These are phyloP conservation scores for Eulithis prunata DNA, from an alignment of 2,888 invertebrate species.

Conservation along the genomic window DNA sequence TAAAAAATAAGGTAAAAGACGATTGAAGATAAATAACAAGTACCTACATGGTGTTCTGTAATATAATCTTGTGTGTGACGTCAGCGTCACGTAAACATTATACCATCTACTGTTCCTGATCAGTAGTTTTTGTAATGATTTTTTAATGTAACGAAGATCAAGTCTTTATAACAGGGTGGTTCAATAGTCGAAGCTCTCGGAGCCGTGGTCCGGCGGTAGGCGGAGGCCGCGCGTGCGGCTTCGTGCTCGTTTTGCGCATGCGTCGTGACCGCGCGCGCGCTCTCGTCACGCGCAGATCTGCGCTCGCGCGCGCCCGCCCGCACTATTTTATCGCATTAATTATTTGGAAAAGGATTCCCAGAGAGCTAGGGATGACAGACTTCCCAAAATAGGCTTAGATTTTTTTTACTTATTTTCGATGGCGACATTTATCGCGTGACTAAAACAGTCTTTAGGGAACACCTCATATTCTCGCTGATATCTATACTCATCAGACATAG, in stretches of 20 bases:
- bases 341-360: slow-evolving; percentile 82
- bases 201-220: slow-evolving; percentile 21
- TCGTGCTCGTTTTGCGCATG: slow-evolving; percentile 71
- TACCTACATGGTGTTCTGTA: too few species aligned
- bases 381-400: background rate
- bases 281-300: slow-evolving; percentile 77
- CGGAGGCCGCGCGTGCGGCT: slow-evolving; percentile 76
- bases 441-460: too few species aligned
- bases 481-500: too few species aligned
- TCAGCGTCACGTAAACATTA: too few species aligned
- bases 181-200: slow-evolving; percentile 27
- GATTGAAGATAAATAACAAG: too few species aligned
- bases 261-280: slow-evolving; percentile 81
- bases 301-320: slow-evolving; percentile 63
- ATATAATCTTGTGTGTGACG: too few species aligned
- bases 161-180: slow-evolving; percentile 19
- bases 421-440: too few species aligned
- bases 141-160: slow-evolving; percentile 8
- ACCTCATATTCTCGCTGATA: too few species aligned
- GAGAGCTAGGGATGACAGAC: slow-evolving; percentile 44
- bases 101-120: too few species aligned
- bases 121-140: too few species aligned
- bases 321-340: slow-evolving; percentile 84
- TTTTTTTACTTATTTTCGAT: too few species aligned
- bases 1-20: too few species aligned